Base-by-base conservation (phyloP, 1,140 invertebrate genomes). In the Drosophila guanche region DNA sequence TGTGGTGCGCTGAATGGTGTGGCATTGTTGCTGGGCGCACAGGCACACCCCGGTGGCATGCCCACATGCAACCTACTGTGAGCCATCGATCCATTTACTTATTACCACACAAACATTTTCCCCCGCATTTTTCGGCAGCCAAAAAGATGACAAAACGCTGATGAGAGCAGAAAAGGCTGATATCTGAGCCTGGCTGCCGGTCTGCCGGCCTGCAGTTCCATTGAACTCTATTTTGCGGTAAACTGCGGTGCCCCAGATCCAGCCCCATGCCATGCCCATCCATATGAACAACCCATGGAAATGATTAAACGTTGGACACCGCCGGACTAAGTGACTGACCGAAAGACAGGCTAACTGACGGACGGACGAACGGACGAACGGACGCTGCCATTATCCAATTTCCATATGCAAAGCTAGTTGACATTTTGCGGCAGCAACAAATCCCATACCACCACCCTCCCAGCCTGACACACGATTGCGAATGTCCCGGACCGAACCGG, bases 361-460 rank as follows among this genome's bases (percentile, higher is more conserved):
- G 25, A 37, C 33, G 12, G 42, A 57, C 46, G 27, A 56, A 59
- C 68, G 42, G 68, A 50, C 60, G 54, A 56, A 45, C 61, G 41
- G 71, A 67, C 70, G 71, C 66, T 80, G 81, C 73, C 81, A 85
- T 85, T 86, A 85, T 80, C 81, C 81, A 85, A 85, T 85, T 85
- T 85, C 81, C 81, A 85, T 85, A 85, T 85, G 81, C 81, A 85
- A 80, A 85, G 77, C 72, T 70, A 53, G 81, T 85, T 85, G 81
- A 85, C 81, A 86, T 86, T 85, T 85, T 85, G 81, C 68, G 81
- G 81, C 81, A 80, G 62, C 76, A 57, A 72, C 61, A 79, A 65
- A 52, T 29, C 4, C 10, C 1, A 7, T 1, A 0, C 40, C 5
- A 2, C 41, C 45, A 0, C 20, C 6, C 41, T 1, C 42, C 7